Percentiles rank a stretch among this genome's conserved stretches.
phyloP scores from a whole-genome alignment of 1,140 invertebrate genomes.

The Kradibia gibbosae region DNA sequence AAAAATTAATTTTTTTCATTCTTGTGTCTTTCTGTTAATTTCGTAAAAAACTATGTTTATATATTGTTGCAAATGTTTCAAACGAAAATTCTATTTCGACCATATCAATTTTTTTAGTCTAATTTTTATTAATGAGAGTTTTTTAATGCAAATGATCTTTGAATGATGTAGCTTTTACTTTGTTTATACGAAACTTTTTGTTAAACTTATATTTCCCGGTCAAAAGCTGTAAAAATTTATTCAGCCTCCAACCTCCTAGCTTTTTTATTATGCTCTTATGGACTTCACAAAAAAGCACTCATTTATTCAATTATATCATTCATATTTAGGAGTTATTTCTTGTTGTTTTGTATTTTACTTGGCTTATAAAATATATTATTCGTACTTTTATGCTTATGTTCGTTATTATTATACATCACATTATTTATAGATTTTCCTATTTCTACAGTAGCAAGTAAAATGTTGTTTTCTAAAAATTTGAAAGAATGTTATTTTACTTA shows the following conservation, averaged over 20 bases:
- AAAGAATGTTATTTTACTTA: not conserved
- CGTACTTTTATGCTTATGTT: not conserved
- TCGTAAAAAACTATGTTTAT: no score
- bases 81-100: not conserved
- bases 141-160: not conserved
- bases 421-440: no score
- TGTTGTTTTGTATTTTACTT: not conserved
- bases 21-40: not conserved
- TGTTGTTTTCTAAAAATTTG: not conserved
- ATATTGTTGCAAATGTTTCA: no score
- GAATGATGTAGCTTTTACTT: not conserved
- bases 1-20: not conserved
- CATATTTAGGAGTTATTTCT: slow-evolving; percentile 19
- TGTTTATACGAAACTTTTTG: not conserved
- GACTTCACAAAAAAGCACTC: not conserved
- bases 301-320: slow-evolving; percentile 19
- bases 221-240: not conserved
- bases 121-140: slow-evolving; percentile 7
- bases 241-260: not conserved
- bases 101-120: not conserved
- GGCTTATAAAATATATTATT: not conserved
- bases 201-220: no score
- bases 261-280: not conserved
- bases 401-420: not conserved
- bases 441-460: no score